These are phyloP conservation scores for Cantharis rustica DNA, from an alignment of 2,888 invertebrate genomes.

Conservation along the genomic window DNA sequence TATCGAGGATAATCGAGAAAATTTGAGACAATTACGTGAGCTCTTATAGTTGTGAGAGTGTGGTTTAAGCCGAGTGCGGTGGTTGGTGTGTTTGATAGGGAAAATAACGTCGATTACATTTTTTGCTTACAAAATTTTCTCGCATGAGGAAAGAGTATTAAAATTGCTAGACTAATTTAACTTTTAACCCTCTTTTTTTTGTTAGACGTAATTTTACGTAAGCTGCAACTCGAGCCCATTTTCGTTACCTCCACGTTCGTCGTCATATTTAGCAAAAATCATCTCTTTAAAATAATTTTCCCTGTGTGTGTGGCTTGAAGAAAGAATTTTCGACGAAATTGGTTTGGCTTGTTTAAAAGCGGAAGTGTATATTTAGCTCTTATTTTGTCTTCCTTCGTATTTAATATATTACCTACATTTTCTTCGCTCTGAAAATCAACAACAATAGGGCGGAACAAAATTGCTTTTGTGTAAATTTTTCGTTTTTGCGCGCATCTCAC, in stretches of 20 bases:
- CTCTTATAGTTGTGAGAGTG: slow-evolving; percentile 9
- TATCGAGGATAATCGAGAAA: neutral
- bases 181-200: neutral
- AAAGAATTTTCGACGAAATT: slow-evolving; percentile 20
- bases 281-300: neutral
- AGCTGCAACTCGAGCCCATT: slow-evolving; percentile 2
- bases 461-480: slow-evolving; percentile 6
- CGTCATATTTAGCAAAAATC: neutral
- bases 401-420: slow-evolving; percentile 23
- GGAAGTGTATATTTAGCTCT: slow-evolving; percentile 21
- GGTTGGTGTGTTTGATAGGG: slow-evolving; percentile 14
- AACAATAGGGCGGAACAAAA: slow-evolving; percentile 9
- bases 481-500: neutral
- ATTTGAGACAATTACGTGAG: slow-evolving; percentile 10
- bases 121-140: slow-evolving; percentile 19
- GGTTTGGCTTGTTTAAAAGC: slow-evolving; percentile 17
- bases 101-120: slow-evolving; percentile 19
- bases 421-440: slow-evolving; percentile 10
- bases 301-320: neutral
- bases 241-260: neutral
- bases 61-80: neutral
- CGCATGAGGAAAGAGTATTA: slow-evolving; percentile 23
- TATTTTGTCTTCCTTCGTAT: slow-evolving; percentile 12
- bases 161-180: slow-evolving; percentile 3
- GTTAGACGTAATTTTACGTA: slow-evolving; percentile 4